Evolutionary conservation across 2,113 vertebrate genomes (phyloP), one percentile per base, ranked within the genome.

Genomic region (Boleophthalmus pectinirostris): DNA sequence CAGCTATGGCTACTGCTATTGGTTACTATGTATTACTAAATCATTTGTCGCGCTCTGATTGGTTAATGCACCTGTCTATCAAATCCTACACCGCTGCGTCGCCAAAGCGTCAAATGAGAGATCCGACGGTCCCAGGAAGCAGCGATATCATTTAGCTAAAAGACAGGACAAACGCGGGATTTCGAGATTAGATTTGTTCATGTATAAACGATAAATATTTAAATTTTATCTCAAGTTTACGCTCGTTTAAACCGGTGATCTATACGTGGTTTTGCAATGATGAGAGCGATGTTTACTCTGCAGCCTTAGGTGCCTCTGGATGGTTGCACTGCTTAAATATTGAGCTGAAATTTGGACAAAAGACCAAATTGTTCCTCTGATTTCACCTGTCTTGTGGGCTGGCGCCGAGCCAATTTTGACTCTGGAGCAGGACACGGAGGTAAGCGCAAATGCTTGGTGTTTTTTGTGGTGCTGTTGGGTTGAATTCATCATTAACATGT

Each of bases 371-470:
- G 13, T 66, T 47, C 8, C 49, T 68, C 78, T 81, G 13, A 66
- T 58, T 54, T 81, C 73, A 25, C 0, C 61, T 78, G 66, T 23
- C 23, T 72, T 38, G 82, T 71, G 81, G 56, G 80, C 82, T 86
- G 88, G 90, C 88, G 81, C 61, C 72, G 45, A 83, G 87, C 88
- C 87, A 86, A 81, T 33, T 69, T 79, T 78, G 51, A 92, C 87
- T 88, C 90, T 92, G 91, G 91, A 92, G 91, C 91, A 86, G 87
- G 88, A 92, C 75, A 85, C 90, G 81, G 90, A 92, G 90, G 92
- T 92, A 80, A 21, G 90, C 49, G 29, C 45, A 54, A 56, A 8
- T 35, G 5, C 3, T 54, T 68, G 25, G 43, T 14, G 18, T 76
- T 38, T 67, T 29, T 21, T 5, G 16, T 71, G 16, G 21, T 43